These are phyloP conservation scores for Aphidoletes aphidimyza DNA, from an alignment of 2,888 invertebrate species.

Conservation along the genomic window DNA sequence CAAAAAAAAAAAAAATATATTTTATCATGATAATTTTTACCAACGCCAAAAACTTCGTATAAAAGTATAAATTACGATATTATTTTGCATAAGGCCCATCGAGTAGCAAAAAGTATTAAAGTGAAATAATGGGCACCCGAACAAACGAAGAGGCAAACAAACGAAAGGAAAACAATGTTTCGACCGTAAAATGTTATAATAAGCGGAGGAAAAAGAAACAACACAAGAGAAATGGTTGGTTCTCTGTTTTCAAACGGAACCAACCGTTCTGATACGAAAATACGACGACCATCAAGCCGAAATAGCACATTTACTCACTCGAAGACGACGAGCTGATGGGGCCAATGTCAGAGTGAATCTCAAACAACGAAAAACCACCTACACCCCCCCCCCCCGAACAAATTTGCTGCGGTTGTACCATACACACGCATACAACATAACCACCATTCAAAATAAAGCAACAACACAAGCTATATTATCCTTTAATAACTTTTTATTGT, in stretches of 20 bases:
- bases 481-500: slow-evolving; percentile 51
- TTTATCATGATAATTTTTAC: slow-evolving; percentile 5
- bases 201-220: too few relatives aligned
- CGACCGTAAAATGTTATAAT: slow-evolving; percentile 3
- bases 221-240: too few relatives aligned
- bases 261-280: background rate
- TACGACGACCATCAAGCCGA: background rate
- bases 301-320: background rate
- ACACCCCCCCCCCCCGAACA: too few relatives aligned
- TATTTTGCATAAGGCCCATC: background rate
- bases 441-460: slow-evolving; percentile 4
- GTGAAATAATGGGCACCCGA: background rate
- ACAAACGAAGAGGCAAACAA: background rate
- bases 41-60: background rate
- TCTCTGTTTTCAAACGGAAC: background rate
- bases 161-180: slow-evolving; percentile 22
- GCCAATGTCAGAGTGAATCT: too few relatives aligned
- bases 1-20: too few relatives aligned
- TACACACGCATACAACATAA: too few relatives aligned
- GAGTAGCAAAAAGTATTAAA: background rate
- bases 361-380: too few relatives aligned
- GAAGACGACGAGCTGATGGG: too few relatives aligned
- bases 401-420: slow-evolving; percentile 14
- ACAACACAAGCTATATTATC: slow-evolving; percentile 5
- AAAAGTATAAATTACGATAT: background rate